phyloP scores from a whole-genome alignment of 2,113 vertebrate genomes.

The Neolamprologus hecqui region DNA sequence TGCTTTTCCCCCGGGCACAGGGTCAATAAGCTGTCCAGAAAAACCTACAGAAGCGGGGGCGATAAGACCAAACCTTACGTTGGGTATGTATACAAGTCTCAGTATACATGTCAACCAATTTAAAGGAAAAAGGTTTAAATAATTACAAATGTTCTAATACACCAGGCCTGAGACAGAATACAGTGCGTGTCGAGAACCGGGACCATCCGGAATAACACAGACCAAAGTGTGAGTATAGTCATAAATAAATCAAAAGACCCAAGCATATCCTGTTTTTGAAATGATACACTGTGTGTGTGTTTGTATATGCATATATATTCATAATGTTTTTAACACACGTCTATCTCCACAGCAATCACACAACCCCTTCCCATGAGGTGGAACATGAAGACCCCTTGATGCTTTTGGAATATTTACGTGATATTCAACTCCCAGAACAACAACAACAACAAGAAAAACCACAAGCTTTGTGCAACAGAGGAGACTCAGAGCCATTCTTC shows the following conservation, averaged over 20 bases:
- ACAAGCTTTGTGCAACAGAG: neutral
- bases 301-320: fast-evolving
- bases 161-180: neutral
- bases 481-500: fast-evolving
- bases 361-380: fast-evolving
- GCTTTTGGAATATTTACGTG: neutral
- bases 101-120: neutral
- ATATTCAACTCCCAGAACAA: neutral
- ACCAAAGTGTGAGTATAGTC: neutral
- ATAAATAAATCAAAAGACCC: neutral
- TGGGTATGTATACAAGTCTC: neutral
- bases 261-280: neutral
- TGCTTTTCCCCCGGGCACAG: fast-evolving
- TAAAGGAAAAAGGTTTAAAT: neutral
- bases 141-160: neutral
- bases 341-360: neutral
- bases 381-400: neutral
- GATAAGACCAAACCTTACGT: fast-evolving
- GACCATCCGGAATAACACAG: fast-evolving
- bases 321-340: neutral
- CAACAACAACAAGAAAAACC: neutral
- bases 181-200: fast-evolving
- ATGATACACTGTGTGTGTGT: neutral
- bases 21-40: neutral
- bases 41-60: fast-evolving